phyloP scores from a whole-genome alignment of 2,888 invertebrate genomes.

The Orthosia cruda region DNA sequence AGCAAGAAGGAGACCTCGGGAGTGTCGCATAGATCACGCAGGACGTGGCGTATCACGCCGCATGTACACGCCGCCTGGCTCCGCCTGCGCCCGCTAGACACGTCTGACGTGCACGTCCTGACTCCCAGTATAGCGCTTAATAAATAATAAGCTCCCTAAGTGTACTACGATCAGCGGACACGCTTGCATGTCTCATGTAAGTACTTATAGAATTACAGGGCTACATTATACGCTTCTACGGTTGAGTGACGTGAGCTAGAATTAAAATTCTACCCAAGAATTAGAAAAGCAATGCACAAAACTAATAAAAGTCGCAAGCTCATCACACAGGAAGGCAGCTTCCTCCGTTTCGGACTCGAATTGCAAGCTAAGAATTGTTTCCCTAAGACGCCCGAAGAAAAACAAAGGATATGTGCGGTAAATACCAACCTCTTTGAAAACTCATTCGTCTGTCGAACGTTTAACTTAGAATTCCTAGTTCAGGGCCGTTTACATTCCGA shows the following conservation, averaged over 20 bases:
- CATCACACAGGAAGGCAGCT: slow-evolving; percentile 47
- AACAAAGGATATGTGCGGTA: slow-evolving; percentile 65
- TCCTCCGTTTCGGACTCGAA: slow-evolving; percentile 41
- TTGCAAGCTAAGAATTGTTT: slow-evolving; percentile 56
- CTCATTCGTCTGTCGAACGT: slow-evolving; percentile 69
- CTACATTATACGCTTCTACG: slow-evolving; percentile 3
- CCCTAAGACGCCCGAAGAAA: slow-evolving; percentile 47
- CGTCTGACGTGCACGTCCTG: slow-evolving; percentile 59
- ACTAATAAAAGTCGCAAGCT: slow-evolving; percentile 44
- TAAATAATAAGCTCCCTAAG: slow-evolving; percentile 62
- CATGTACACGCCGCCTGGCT: slow-evolving; percentile 78
- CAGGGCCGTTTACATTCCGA: slow-evolving; percentile 73
- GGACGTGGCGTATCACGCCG: slow-evolving; percentile 87
- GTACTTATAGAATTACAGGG: neutral
- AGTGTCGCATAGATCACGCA: slow-evolving; percentile 87
- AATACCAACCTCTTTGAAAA: slow-evolving; percentile 68
- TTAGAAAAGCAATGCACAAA: slow-evolving; percentile 45
- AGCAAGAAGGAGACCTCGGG: slow-evolving; percentile 85
- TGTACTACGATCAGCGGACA: slow-evolving; percentile 41
- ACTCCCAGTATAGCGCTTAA: slow-evolving; percentile 58
- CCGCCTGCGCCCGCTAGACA: slow-evolving; percentile 57
- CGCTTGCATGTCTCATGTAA: slow-evolving; percentile 22
- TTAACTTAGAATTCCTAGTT: slow-evolving; percentile 70
- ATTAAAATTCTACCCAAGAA: slow-evolving; percentile 15
- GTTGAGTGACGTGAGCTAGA: slow-evolving; percentile 1